These are phyloP conservation scores for Pegoplata infirma DNA, from an alignment of 2,888 invertebrate species.

Conservation along the genomic window DNA sequence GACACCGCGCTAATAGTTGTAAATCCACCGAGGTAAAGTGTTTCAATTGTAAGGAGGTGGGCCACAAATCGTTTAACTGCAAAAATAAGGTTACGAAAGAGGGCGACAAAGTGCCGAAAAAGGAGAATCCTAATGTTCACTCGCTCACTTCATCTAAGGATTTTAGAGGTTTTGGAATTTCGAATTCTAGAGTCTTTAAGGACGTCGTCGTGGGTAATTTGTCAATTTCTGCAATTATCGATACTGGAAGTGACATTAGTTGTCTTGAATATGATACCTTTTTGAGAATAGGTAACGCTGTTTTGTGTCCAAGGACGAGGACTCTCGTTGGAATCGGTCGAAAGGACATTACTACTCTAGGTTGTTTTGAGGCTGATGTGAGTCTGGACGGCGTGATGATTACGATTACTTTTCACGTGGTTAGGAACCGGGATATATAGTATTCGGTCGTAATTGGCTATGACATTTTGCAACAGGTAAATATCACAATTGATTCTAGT, in stretches of 20 bases:
- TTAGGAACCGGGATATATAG: slow-evolving; percentile 9
- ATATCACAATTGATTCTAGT: background rate
- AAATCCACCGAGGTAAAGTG: background rate
- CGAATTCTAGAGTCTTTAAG: slow-evolving; percentile 31
- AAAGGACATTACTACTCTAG: slow-evolving; percentile 36
- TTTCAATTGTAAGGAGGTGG: slow-evolving; percentile 4
- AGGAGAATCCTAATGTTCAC: background rate
- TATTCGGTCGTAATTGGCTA: slow-evolving; percentile 20
- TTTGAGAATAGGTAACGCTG: slow-evolving; percentile 22
- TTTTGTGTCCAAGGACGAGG: background rate
- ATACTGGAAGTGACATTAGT: slow-evolving; percentile 43
- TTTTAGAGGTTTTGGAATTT: too few relatives aligned
- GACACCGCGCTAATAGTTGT: background rate
- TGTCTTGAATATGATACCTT: slow-evolving; percentile 23
- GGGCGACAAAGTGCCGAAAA: background rate
- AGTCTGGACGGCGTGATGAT: slow-evolving; percentile 18
- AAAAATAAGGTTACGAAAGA: background rate
- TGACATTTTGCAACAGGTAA: slow-evolving; percentile 8
- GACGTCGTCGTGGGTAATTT: background rate
- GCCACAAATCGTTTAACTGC: slow-evolving; percentile 29
- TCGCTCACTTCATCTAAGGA: background rate
- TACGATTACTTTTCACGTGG: slow-evolving; percentile 14
- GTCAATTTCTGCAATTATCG: slow-evolving; percentile 23
- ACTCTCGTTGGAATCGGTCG: slow-evolving; percentile 35
- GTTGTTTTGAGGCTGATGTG: background rate